These are phyloP conservation scores for Stenchaetothrips biformis DNA, from an alignment of 2,888 invertebrate genomes.

Conservation along the genomic window DNA sequence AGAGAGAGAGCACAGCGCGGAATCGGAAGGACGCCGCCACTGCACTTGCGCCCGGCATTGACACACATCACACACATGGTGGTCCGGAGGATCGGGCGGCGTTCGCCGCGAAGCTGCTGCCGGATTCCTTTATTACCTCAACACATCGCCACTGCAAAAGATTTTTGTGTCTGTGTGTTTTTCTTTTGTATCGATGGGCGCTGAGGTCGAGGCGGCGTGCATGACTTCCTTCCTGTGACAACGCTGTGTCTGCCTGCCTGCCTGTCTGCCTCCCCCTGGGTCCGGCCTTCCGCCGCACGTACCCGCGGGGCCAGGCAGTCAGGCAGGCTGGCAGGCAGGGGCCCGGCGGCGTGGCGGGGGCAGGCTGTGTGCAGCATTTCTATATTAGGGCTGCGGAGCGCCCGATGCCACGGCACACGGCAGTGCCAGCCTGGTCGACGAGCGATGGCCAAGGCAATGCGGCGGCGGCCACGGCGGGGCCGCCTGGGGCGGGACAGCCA, in stretches of 20 bases:
- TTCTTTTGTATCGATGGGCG: background rate
- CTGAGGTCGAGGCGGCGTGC: background rate
- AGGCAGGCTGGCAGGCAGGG: background rate
- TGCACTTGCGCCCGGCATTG: background rate
- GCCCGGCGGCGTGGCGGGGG: background rate
- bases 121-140: background rate
- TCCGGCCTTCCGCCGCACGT: background rate
- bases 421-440: background rate
- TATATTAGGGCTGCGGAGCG: constrained; percentile 8
- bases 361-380: constrained; percentile 11
- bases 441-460: background rate
- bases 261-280: background rate
- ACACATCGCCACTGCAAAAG: background rate
- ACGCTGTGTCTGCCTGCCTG: background rate
- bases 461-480: no score
- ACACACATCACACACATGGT: background rate
- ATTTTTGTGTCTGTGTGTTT: background rate
- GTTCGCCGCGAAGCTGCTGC: background rate
- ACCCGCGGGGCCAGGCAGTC: background rate
- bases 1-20: no score
- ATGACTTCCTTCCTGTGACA: background rate
- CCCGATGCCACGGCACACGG: no score
- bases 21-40: no score
- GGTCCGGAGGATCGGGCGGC: background rate
- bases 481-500: no score